These are phyloP conservation scores for Actinemys pallida DNA, from an alignment of 2,113 vertebrate species.

Conservation along the genomic window DNA sequence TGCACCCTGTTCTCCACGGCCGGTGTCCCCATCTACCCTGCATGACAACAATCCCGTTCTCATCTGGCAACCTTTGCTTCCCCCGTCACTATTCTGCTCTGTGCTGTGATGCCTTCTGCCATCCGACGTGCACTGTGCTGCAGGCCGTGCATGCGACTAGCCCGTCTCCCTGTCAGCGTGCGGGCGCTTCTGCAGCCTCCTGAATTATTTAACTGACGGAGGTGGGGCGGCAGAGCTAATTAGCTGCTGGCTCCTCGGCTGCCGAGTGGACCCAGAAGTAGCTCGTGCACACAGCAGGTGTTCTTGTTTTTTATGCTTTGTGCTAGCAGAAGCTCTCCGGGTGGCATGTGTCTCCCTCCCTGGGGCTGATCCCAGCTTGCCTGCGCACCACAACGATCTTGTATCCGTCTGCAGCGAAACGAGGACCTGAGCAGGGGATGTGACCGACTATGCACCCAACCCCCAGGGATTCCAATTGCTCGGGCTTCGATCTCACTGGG, in stretches of 20 bases:
- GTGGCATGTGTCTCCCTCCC: too few relatives aligned
- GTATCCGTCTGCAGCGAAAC: background rate
- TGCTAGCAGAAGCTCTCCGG: background rate
- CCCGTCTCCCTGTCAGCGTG: background rate
- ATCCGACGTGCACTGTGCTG: background rate
- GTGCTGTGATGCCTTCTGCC: background rate
- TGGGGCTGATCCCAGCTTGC: background rate
- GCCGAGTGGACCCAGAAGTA: background rate
- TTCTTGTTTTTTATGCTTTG: background rate
- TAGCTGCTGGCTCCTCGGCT: background rate
- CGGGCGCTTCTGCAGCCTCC: background rate
- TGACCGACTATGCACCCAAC: background rate
- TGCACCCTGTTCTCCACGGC: background rate
- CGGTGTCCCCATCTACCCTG: too few relatives aligned
- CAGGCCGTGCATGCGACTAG: rapidly evolving
- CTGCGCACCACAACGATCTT: background rate
- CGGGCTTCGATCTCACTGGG: background rate
- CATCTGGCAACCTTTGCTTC: background rate
- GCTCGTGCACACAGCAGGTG: background rate
- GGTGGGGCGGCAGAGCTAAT: background rate
- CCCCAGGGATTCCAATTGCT: too few relatives aligned
- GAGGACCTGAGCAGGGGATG: background rate
- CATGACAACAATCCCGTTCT: background rate
- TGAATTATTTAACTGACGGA: background rate
- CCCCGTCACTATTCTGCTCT: background rate